Evolutionary conservation across 53 echinoderm and acorn worm species (phyloP), one percentile per base, ranked within the genome.

Genomic region (Antedon mediterranea): DNA sequence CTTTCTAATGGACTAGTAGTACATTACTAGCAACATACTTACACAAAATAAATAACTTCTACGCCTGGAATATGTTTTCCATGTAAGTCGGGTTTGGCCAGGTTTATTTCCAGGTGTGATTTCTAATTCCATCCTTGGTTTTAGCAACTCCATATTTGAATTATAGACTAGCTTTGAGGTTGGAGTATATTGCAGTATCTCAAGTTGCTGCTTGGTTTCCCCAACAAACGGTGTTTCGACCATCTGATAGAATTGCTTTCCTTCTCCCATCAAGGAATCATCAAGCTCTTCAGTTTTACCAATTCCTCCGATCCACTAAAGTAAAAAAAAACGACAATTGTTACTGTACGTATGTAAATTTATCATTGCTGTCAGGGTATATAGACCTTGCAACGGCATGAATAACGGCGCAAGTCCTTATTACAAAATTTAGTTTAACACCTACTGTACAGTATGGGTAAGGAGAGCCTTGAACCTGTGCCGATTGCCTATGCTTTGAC

Each of bases 21-120:
- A 37, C 4, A 37, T 6, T 6, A 6, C 37, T 6, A 6, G 11
- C 4, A 37, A 37, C 37, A 37, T 34, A 80, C 78, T 87, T 30
- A 87, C 87, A 43, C 31, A 83, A 33, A 83, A 87, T 71, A 87
- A 70, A 44, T 84, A 87, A 74, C 87, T 83, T 32, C 87, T 87
- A 28, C 81, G 70, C 30, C 76, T 76, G 3, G 87, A 83, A 43
- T 83, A 87, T 34, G 80, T 72, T 23, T 73, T 77, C 77, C 83
- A 74, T 72, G 43, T 80, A 9, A 84, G 43, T 37, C 80, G 83
- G 3, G 87, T 57, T 14, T 79, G 34, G 18, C 86, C 86, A 28
- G 78, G 82, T 32, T 73, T 79, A 31, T 43, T 71, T 4, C 80
- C 87, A 20, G 74, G 44, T 0, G 26, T 32, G 29, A 87, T 80